Percentiles rank a stretch among this genome's conserved stretches.
phyloP scores from a whole-genome alignment of 2,113 vertebrate species.

The Okapia johnstoni region DNA sequence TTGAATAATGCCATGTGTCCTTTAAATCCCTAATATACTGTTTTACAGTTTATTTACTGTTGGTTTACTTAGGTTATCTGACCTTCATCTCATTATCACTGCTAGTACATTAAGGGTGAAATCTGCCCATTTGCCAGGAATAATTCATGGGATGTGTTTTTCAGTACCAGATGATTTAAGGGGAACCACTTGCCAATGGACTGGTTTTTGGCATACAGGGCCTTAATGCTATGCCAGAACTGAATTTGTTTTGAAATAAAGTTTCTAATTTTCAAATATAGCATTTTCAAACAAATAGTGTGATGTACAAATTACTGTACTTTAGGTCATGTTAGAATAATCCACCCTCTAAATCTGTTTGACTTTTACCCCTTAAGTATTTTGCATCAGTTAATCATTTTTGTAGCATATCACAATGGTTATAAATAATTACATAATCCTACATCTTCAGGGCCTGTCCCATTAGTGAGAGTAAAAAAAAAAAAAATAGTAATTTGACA shows the following conservation, averaged over 20 bases:
- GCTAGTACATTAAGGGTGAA: not conserved
- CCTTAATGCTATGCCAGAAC: constrained; percentile 55
- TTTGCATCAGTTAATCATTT: constrained; percentile 57
- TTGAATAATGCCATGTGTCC: not conserved
- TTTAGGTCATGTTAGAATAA: constrained; percentile 48
- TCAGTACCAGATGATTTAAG: constrained; percentile 50
- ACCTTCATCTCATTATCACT: not conserved
- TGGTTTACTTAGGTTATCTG: not conserved
- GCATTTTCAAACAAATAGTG: constrained; percentile 52
- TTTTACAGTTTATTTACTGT: not conserved
- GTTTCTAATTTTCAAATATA: constrained; percentile 56
- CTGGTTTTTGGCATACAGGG: constrained; percentile 40
- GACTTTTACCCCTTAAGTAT: constrained; percentile 54
- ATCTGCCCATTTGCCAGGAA: not conserved
- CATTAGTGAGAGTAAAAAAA: constrained; percentile 4
- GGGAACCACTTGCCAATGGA: not conserved
- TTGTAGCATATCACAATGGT: constrained; percentile 42
- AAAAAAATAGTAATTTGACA: constrained; percentile 41
- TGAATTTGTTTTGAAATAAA: constrained; percentile 51
- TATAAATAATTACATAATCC: constrained; percentile 22
- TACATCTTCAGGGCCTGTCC: not conserved
- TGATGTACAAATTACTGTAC: constrained; percentile 52
- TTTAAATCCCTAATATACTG: not conserved
- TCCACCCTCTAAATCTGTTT: constrained; percentile 59
- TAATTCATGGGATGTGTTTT: constrained; percentile 7